phyloP scores from a whole-genome alignment of 2,888 invertebrate genomes.

The Drosophila villosipedis region DNA sequence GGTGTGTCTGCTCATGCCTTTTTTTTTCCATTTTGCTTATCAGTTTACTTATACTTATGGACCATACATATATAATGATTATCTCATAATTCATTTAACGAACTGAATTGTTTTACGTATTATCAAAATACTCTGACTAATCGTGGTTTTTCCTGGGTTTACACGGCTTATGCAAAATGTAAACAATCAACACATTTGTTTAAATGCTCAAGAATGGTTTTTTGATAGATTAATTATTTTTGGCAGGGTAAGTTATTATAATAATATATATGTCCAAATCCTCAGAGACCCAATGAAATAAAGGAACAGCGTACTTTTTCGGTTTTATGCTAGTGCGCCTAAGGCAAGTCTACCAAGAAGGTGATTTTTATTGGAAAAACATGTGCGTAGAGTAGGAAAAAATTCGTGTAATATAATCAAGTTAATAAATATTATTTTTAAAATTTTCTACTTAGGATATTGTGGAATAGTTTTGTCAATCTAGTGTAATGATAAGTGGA shows the following conservation, averaged over 20 bases:
- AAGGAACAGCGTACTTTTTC: slow-evolving; percentile 15
- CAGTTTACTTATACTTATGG: slow-evolving; percentile 28
- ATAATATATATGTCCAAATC: not conserved
- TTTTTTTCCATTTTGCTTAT: slow-evolving; percentile 38
- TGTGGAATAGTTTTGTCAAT: not conserved
- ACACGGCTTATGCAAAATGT: slow-evolving; percentile 2
- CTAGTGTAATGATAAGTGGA: slow-evolving; percentile 23
- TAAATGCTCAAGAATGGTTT: not conserved
- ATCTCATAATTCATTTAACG: slow-evolving; percentile 52
- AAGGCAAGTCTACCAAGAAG: slow-evolving; percentile 70
- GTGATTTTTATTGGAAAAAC: slow-evolving; percentile 61
- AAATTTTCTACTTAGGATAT: not conserved
- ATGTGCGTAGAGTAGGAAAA: slow-evolving; percentile 41
- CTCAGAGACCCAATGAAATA: slow-evolving; percentile 6
- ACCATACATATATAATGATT: slow-evolving; percentile 31
- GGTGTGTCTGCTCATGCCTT: slow-evolving; percentile 23
- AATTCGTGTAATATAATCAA: slow-evolving; percentile 19
- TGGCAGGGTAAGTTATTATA: too few species aligned
- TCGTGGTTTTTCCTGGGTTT: slow-evolving; percentile 23
- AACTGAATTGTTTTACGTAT: slow-evolving; percentile 15
- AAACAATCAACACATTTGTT: slow-evolving; percentile 28
- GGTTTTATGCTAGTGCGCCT: slow-evolving; percentile 74
- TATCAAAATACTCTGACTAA: slow-evolving; percentile 42
- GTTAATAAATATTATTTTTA: slow-evolving; percentile 13
- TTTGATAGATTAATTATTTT: not conserved